These are phyloP conservation scores for Mugil cephalus DNA, from an alignment of 2,113 vertebrate species.

Conservation along the genomic window DNA sequence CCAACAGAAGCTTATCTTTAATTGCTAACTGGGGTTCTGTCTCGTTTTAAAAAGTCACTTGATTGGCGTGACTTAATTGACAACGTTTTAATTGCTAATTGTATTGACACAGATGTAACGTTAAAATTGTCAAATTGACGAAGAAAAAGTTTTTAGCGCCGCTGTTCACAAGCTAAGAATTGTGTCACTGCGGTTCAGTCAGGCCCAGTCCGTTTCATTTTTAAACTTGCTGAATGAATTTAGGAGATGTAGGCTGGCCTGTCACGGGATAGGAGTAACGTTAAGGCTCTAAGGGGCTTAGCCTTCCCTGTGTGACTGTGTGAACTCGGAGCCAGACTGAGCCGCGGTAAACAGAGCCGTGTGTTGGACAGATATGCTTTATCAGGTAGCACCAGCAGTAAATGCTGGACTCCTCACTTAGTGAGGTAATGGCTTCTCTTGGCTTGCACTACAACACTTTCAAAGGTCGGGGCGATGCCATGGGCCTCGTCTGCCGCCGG, in stretches of 20 bases:
- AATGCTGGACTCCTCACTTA: conserved; percentile 27
- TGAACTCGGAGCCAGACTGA: conserved; percentile 61
- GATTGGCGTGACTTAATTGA: not conserved
- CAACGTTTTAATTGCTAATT: not conserved
- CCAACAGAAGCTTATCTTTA: not conserved
- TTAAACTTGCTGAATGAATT: not conserved
- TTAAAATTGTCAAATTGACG: no score
- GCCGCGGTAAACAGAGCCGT: conserved; percentile 69
- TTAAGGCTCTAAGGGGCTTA: conserved; percentile 78
- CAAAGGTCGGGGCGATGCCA: not conserved
- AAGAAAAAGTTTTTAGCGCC: no score
- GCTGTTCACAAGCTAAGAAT: no score
- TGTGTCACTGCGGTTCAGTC: not conserved
- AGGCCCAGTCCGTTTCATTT: not conserved
- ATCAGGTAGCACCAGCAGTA: conserved; percentile 72
- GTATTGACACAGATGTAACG: no score
- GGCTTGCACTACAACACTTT: not conserved
- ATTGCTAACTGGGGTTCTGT: no score
- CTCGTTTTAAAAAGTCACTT: no score
- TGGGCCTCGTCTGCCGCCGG: not conserved
- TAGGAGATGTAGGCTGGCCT: conserved; percentile 17
- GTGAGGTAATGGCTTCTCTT: conserved; percentile 25
- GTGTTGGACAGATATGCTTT: conserved; percentile 76
- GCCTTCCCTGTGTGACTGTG: conserved; percentile 58
- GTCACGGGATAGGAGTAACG: conserved; percentile 74